Conservation (phyloP, 35 echinoderm and acorn worm genomes). For the Ophioderma brevispina region DNA sequence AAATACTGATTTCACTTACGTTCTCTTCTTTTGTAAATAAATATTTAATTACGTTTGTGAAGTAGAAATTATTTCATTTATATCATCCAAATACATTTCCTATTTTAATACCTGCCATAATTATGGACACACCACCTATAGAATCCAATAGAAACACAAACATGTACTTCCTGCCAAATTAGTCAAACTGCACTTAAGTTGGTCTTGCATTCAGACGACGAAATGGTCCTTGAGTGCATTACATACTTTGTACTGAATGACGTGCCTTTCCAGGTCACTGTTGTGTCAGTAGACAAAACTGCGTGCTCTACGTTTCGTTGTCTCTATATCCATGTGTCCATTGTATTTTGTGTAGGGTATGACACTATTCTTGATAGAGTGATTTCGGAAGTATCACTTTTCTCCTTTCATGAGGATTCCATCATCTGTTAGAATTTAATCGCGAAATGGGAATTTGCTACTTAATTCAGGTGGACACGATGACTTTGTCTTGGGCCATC, state of each 20-base stretch:
- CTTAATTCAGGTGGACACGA: no score
- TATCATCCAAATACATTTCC: no score
- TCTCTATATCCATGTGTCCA: not conserved
- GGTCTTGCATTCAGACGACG: no score
- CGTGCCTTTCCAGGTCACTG: not conserved
- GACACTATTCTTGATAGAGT: not conserved
- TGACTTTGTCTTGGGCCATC: not conserved
- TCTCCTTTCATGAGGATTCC: not conserved
- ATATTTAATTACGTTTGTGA: no score
- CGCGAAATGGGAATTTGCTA: not conserved
- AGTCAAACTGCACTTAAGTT: no score
- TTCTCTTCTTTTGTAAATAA: no score
- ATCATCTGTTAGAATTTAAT: not conserved
- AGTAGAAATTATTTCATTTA: no score
- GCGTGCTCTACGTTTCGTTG: not conserved
- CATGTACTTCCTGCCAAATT: no score
- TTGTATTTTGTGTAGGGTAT: not conserved
- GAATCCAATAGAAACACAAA: no score
- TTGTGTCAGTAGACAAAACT: not conserved
- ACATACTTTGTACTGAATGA: not conserved
- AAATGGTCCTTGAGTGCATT: not conserved
- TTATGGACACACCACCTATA: no score
- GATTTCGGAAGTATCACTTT: not conserved
- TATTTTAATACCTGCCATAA: no score
- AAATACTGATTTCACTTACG: no score